phyloP scores from a whole-genome alignment of 2,797 vertebrate genomes.

The Cuculus canorus region DNA sequence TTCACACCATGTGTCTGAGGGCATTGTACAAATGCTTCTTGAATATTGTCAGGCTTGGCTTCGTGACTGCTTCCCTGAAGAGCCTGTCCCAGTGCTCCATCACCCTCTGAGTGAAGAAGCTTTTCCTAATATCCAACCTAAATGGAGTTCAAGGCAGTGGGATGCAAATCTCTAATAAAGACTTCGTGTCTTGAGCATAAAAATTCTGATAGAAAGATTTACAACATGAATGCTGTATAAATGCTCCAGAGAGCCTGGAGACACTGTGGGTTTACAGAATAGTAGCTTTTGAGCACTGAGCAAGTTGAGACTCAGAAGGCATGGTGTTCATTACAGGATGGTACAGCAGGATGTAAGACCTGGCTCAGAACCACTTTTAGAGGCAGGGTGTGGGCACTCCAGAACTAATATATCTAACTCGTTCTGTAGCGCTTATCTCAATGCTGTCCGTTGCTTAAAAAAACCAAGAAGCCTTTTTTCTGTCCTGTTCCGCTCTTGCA shows the following conservation, averaged over 20 bases:
- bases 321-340: not conserved
- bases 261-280: not conserved
- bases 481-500: not conserved
- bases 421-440: not conserved
- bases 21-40: too few species aligned
- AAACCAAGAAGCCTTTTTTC: not conserved
- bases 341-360: not conserved
- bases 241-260: not conserved
- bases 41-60: too few species aligned
- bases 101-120: too few species aligned
- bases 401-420: not conserved
- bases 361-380: not conserved
- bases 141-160: not conserved
- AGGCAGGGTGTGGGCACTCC: not conserved
- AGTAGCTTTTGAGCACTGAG: not conserved
- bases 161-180: not conserved
- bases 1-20: too few species aligned
- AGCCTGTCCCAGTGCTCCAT: too few species aligned
- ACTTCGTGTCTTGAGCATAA: not conserved
- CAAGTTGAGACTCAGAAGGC: not conserved
- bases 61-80: too few species aligned
- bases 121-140: too few species aligned
- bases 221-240: rapidly evolving
- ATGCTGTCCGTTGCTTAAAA: not conserved
- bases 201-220: not conserved